These are phyloP conservation scores for Anolis carolinensis DNA, from an alignment of 2,113 vertebrate genomes.

Conservation along the genomic window DNA sequence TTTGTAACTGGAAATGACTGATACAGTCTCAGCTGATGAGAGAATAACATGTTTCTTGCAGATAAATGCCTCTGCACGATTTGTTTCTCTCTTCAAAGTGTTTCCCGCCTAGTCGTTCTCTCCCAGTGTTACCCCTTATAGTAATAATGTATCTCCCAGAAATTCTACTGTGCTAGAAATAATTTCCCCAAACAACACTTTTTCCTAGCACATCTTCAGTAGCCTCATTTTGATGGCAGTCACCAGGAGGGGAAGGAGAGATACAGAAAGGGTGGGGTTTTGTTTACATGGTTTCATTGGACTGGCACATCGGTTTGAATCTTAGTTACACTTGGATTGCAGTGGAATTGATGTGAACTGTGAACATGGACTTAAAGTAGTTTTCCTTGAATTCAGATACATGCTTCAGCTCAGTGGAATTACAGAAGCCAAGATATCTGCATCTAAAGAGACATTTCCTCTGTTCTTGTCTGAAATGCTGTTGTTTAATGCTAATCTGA, in stretches of 20 bases:
- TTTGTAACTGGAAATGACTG: not conserved
- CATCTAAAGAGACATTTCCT: not conserved
- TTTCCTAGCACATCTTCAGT: not conserved
- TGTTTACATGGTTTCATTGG: not conserved
- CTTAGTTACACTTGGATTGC: not conserved
- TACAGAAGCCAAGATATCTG: not conserved
- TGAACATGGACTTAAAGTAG: not conserved
- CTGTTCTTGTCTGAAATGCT: not conserved
- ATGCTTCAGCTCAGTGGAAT: not conserved
- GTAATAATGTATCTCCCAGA: not conserved
- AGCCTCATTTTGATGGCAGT: not conserved
- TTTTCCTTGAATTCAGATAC: not conserved
- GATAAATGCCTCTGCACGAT: not conserved
- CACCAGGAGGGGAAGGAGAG: not conserved
- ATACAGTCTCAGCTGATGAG: not conserved
- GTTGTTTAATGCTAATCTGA: no score
- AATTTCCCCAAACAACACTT: no score
- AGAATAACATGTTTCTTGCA: not conserved
- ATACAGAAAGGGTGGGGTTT: not conserved
- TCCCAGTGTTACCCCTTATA: not conserved
- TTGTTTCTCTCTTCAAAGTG: not conserved
- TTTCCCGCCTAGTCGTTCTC: not conserved
- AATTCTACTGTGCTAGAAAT: not conserved
- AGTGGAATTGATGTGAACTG: no score
- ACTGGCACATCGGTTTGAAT: no score